Evolutionary conservation across 1,140 invertebrate genomes (phyloP), one percentile per base, ranked within the genome.

Genomic region (Calliopsis andreniformis): DNA sequence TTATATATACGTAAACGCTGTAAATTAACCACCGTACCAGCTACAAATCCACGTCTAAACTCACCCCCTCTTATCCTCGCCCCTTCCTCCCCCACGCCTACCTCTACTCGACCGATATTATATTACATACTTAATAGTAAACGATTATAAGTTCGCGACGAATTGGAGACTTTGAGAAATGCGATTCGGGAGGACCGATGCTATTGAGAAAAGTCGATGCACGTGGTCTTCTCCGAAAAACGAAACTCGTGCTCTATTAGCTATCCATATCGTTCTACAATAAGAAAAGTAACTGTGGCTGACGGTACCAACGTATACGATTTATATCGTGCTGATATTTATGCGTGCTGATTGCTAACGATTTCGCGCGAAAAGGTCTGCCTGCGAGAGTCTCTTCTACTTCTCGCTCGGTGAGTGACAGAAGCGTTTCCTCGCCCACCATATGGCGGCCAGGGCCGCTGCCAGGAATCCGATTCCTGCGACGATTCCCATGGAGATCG

Each of bases 401-500:
- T 92, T 90, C 79, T 91, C 88, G 53, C 59, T 61, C 23, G 82
- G 10, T 45, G 86, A 39, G 51, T 87, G 87, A 51, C 92, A 92
- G 67, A 92, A 93, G 72, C 90, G 90, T 68, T 91, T 93, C 39
- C 92, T 92, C 20, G 93, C 92, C 90, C 94, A 94, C 93, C 94
- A 95, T 72, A 95, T 90, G 7, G 91, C 92, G 49, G 93, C 92
- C 10, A 94, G 90, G 25, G 93, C 93, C 0, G 94, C 90, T 10
- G 93, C 93, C n/a, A 95, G 75, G 25, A 95, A 92, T 18, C 92
- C 92, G n/a, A 95, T 92, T 3, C 93, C 92, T 0, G 90, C 91
- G 0, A 92, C 91, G 43, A 94, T 93, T 20, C 94, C 94, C 83
- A 95, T 94, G 1, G 94, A 93, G 56, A 95, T 92, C 3, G 94